A percentile compares a stretch with the other conserved stretches of the same genome.
Evolutionary conservation across 2,113 vertebrate genomes (phyloP).

Genomic region (Daboia siamensis): DNA sequence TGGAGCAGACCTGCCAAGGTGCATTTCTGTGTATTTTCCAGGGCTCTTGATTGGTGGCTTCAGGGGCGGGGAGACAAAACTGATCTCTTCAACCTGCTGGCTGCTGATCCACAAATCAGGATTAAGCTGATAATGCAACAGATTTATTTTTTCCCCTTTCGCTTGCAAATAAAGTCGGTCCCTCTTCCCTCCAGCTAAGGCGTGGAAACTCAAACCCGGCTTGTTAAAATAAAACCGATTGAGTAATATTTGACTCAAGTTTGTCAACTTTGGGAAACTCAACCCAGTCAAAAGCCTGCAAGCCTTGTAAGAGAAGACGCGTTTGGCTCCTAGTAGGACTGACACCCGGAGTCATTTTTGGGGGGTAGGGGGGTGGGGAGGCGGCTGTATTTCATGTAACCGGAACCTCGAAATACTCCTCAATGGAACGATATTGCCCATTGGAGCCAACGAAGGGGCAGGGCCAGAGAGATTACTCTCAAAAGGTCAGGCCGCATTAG

Average conservation of each 20-base stretch:
- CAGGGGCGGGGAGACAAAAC: not conserved
- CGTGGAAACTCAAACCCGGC: not conserved
- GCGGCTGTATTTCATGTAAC: not conserved
- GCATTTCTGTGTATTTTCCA: not conserved
- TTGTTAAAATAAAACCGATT: not conserved
- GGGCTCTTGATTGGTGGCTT: not conserved
- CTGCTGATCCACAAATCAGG: not conserved
- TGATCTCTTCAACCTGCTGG: not conserved
- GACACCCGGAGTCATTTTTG: not conserved
- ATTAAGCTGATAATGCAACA: not conserved
- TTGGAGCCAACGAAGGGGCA: not conserved
- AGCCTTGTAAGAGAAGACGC: not conserved
- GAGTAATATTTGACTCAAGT: not conserved
- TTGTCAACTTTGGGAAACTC: not conserved
- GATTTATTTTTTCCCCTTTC: too few species aligned
- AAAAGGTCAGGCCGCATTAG: not conserved
- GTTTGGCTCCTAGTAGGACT: not conserved
- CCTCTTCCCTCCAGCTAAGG: not conserved
- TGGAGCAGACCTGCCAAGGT: not conserved
- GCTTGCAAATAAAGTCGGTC: not conserved
- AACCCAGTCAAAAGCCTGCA: not conserved
- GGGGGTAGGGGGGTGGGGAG: too few species aligned
- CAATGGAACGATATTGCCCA: not conserved
- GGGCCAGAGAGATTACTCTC: not conserved
- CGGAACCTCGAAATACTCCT: not conserved